Evolutionary conservation across 2,888 invertebrate species (phyloP).

Genomic region (Acrocera orbiculus): DNA sequence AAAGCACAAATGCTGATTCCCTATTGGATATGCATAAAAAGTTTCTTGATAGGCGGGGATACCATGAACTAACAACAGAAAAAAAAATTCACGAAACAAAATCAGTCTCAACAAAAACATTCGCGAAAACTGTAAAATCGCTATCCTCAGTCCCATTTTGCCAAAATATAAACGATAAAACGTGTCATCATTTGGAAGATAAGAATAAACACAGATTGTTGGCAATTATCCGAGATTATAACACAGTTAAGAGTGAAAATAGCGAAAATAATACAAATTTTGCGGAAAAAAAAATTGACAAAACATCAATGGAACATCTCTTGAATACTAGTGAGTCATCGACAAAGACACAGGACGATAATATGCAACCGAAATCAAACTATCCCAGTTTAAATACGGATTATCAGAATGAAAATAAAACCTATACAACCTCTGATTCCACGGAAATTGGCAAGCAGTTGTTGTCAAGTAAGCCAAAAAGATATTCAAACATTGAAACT

Average conservation of each 20-base stretch:
- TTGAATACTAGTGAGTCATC: too few relatives aligned
- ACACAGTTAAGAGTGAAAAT: constrained; percentile 10
- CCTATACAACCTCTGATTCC: too few relatives aligned
- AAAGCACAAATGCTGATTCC: constrained; percentile 35
- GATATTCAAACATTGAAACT: constrained; percentile 29
- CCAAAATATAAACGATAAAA: too few relatives aligned
- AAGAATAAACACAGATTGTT: constrained; percentile 41
- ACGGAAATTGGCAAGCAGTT: too few relatives aligned
- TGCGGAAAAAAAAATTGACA: constrained; percentile 3
- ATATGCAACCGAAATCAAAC: too few relatives aligned
- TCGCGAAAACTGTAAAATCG: constrained; percentile 20
- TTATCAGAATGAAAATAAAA: too few relatives aligned
- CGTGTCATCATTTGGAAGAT: constrained; percentile 17
- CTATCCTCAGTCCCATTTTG: too few relatives aligned
- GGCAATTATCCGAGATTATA: constrained; percentile 43
- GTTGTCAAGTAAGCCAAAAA: too few relatives aligned
- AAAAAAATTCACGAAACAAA: constrained; percentile 14
- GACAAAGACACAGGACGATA: too few relatives aligned
- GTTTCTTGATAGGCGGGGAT: constrained; percentile 44
- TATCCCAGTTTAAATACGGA: too few relatives aligned
- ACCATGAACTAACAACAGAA: constrained; percentile 31
- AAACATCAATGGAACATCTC: constrained; percentile 16
- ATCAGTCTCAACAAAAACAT: neutral
- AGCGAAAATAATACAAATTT: constrained; percentile 13
- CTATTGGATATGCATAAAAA: constrained; percentile 52